Percentiles rank a stretch among this genome's conserved stretches.
phyloP scores from a whole-genome alignment of 2,113 vertebrate genomes.

The Eubucco bourcierii region DNA sequence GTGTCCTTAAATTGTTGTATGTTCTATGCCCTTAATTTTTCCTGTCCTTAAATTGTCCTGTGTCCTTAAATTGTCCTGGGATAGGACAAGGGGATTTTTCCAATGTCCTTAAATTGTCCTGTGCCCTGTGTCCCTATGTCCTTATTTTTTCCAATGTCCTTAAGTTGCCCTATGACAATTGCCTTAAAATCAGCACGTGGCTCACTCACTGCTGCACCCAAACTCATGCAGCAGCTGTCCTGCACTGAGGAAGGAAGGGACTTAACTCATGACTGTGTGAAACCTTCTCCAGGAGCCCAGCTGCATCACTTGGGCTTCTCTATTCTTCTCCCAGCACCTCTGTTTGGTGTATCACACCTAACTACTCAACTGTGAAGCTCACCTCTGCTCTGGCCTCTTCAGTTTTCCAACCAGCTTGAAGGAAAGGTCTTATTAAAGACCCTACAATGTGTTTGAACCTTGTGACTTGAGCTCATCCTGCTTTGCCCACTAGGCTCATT shows the following conservation, averaged over 20 bases:
- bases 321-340: neutral
- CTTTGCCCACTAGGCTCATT: constrained; percentile 21
- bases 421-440: constrained; percentile 23
- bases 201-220: constrained; percentile 13
- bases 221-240: neutral
- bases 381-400: neutral
- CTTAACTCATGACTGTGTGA: constrained; percentile 18
- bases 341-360: neutral
- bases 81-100: too few species aligned
- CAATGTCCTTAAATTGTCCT: too few species aligned
- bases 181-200: constrained; percentile 42
- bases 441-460: constrained; percentile 14
- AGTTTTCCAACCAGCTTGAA: neutral
- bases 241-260: neutral
- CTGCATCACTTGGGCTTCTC: neutral
- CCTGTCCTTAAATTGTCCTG: too few species aligned
- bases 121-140: too few species aligned
- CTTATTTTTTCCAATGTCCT: too few species aligned
- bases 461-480: neutral
- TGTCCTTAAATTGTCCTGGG: too few species aligned
- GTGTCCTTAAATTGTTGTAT: too few species aligned
- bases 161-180: neutral
- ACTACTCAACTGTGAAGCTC: neutral
- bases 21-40: too few species aligned
- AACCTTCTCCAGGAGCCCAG: neutral